These are phyloP conservation scores for Brachionichthys hirsutus DNA, from an alignment of 2,113 vertebrate species.

Conservation along the genomic window DNA sequence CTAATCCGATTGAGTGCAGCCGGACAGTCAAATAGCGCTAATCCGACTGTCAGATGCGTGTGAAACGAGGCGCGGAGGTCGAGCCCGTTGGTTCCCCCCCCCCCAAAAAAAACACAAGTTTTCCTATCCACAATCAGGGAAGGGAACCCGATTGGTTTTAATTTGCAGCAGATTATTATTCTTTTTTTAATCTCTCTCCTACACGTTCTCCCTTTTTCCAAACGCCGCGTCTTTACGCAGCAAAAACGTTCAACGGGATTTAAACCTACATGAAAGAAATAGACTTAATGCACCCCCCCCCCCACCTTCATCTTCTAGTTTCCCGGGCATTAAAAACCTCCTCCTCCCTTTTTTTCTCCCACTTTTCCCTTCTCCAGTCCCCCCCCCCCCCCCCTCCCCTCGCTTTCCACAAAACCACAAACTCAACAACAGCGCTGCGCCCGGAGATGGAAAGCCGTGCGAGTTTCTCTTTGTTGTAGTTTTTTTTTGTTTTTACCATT, in stretches of 20 bases:
- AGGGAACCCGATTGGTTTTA: conserved; percentile 19
- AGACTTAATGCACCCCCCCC: conserved; percentile 29
- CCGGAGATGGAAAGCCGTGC: conserved; percentile 20
- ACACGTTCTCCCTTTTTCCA: not conserved
- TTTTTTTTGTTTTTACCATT: conserved; percentile 81
- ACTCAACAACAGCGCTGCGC: conserved; percentile 49
- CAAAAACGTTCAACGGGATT: conserved; percentile 39
- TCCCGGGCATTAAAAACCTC: conserved; percentile 36
- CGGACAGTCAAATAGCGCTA: conserved; percentile 18
- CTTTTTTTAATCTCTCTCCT: not conserved
- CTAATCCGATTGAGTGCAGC: too few species aligned
- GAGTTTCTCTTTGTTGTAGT: not conserved
- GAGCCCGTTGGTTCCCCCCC: conserved; percentile 43
- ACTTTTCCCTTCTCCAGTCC: not conserved
- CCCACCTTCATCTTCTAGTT: conserved; percentile 52
- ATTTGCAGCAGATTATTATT: conserved; percentile 3
- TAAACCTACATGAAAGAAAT: conserved; percentile 29
- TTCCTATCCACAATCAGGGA: conserved; percentile 36
- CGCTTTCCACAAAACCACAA: conserved; percentile 43
- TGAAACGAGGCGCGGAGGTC: conserved; percentile 48
- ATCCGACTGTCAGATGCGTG: conserved; percentile 34
- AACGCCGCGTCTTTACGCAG: conserved; percentile 35
- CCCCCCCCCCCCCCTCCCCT: conserved; percentile 9
- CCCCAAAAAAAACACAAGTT: conserved; percentile 45
- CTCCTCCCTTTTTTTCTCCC: not conserved